These are phyloP conservation scores for Pteria penguin DNA, from an alignment of 2,888 invertebrate genomes.

Conservation along the genomic window DNA sequence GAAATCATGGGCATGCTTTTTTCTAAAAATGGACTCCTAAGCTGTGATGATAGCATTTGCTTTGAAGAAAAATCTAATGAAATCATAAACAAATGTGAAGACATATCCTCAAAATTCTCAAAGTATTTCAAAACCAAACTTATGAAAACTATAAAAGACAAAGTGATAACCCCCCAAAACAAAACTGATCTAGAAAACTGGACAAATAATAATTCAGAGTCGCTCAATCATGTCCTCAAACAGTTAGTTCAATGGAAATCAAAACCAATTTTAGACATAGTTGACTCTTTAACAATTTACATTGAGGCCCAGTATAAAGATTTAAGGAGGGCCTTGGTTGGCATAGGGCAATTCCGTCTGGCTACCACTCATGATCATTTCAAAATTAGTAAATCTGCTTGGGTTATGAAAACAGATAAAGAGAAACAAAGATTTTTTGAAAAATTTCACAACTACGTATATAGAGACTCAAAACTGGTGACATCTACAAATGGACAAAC, in stretches of 20 bases:
- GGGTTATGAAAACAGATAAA: constrained; percentile 1
- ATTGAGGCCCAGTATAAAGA: constrained; percentile 14
- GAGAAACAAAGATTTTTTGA: neutral
- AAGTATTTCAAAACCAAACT: constrained; percentile 11
- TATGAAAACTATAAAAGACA: neutral
- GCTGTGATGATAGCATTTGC: constrained; percentile 1
- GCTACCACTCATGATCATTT: neutral
- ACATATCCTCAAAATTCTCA: neutral
- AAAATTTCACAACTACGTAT: neutral
- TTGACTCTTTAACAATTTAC: neutral
- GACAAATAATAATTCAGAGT: constrained; percentile 5
- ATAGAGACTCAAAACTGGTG: neutral
- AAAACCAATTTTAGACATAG: neutral
- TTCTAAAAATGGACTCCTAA: neutral
- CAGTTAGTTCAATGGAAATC: neutral
- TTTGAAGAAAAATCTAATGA: neutral
- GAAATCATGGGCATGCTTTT: neutral
- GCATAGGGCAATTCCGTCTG: constrained; percentile 7
- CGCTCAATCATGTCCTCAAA: constrained; percentile 7
- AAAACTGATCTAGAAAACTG: neutral
- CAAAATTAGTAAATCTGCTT: neutral
- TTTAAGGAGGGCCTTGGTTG: neutral
- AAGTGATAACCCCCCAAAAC: neutral
- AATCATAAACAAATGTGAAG: neutral
- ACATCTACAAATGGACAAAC: neutral